phyloP scores from a whole-genome alignment of 2,113 vertebrate species.

The Buteo buteo region DNA sequence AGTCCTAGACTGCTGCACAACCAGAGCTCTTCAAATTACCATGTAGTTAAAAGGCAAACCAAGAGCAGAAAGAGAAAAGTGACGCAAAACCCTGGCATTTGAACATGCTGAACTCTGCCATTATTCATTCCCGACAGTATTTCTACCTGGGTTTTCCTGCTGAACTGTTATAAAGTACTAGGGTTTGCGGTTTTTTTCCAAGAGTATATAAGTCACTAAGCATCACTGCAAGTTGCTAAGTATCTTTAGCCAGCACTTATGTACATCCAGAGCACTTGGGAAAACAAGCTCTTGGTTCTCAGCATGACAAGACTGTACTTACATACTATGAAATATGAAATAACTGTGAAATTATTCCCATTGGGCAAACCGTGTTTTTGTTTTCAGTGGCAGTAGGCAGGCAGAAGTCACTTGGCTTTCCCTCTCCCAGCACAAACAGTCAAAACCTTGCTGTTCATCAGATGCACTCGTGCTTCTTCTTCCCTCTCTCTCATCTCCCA shows the following conservation, averaged over 20 bases:
- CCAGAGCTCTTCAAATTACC: background rate
- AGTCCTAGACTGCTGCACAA: rapidly evolving
- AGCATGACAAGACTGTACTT: background rate
- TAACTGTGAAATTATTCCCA: background rate
- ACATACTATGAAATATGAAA: rapidly evolving
- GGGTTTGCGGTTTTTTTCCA: background rate
- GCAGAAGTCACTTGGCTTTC: background rate
- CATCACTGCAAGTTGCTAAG: background rate
- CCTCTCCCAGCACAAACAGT: no score
- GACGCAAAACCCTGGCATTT: background rate
- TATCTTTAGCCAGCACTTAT: background rate
- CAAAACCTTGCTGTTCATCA: background rate
- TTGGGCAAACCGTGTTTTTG: background rate
- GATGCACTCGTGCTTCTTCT: no score
- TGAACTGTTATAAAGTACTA: background rate
- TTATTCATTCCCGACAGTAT: background rate
- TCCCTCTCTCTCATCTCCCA: no score
- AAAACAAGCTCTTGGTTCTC: background rate
- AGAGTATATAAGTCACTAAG: background rate
- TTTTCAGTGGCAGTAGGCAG: background rate
- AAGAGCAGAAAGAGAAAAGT: background rate
- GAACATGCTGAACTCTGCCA: background rate
- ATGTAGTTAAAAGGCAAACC: background rate
- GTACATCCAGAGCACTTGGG: background rate
- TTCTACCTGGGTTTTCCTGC: background rate